These are phyloP conservation scores for Noctua janthe DNA, from an alignment of 2,888 invertebrate genomes.

Conservation along the genomic window DNA sequence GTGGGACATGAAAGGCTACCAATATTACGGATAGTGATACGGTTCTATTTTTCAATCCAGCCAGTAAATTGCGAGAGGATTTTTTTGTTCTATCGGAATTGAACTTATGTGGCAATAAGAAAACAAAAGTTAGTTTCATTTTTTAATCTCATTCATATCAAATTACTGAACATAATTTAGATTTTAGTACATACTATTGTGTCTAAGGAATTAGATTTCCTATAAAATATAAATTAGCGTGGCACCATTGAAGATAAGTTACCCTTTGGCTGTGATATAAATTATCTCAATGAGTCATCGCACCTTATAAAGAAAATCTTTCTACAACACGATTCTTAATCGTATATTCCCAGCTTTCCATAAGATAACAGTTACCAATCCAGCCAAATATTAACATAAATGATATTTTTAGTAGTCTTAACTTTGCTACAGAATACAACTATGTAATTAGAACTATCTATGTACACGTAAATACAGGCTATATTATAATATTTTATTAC, in stretches of 20 bases:
- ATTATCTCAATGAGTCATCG: constrained; percentile 80
- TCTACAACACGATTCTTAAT: constrained; percentile 84
- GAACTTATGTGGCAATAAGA: constrained; percentile 6
- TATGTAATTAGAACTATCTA: constrained; percentile 73
- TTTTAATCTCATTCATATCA: constrained; percentile 90
- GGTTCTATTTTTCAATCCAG: no score
- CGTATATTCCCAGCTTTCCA: constrained; percentile 78
- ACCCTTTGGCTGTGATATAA: constrained; percentile 76
- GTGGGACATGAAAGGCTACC: no score
- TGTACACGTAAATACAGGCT: constrained; percentile 84
- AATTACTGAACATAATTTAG: constrained; percentile 89
- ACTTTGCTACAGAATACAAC: constrained; percentile 74
- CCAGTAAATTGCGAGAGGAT: no score
- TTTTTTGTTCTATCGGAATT: no score
- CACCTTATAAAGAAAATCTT: constrained; percentile 77
- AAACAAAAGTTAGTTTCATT: constrained; percentile 73
- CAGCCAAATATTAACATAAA: constrained; percentile 79
- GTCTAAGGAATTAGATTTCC: constrained; percentile 82
- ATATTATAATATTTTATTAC: constrained; percentile 74
- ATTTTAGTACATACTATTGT: constrained; percentile 82
- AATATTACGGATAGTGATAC: no score
- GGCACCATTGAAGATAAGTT: constrained; percentile 84
- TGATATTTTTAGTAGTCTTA: constrained; percentile 82
- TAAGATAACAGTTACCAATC: constrained; percentile 72
- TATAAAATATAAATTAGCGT: constrained; percentile 87